These are phyloP conservation scores for Engystomops pustulosus DNA, from an alignment of 2,113 vertebrate genomes.

Conservation along the genomic window DNA sequence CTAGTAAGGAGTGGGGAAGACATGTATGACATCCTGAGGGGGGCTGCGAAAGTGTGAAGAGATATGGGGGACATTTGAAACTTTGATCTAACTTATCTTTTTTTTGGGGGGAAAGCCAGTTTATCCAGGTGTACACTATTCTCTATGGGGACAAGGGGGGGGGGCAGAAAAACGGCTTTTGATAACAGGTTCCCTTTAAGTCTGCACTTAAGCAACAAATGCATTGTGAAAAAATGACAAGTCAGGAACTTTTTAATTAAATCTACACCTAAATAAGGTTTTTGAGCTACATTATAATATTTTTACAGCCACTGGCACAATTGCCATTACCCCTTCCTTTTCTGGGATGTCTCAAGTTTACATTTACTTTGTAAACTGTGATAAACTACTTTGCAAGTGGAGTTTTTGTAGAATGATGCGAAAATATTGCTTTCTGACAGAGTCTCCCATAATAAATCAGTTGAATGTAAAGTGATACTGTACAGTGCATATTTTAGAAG, in stretches of 20 bases:
- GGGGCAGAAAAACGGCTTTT: too few relatives aligned
- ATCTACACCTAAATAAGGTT: too few relatives aligned
- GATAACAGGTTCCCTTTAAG: too few relatives aligned
- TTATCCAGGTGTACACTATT: too few relatives aligned
- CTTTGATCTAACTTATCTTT: too few relatives aligned
- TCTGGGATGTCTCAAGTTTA: background rate
- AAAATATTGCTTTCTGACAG: conserved; percentile 39
- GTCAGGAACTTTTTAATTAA: conserved; percentile 7
- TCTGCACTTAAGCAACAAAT: too few relatives aligned
- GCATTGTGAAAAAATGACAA: background rate
- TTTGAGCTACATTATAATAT: background rate
- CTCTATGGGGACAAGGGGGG: too few relatives aligned
- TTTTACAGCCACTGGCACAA: background rate
- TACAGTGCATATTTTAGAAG: conserved; percentile 39
- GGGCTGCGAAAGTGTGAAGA: too few relatives aligned
- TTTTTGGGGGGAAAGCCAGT: too few relatives aligned
- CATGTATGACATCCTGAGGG: too few relatives aligned
- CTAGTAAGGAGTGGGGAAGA: too few relatives aligned
- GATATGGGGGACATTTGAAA: too few relatives aligned
- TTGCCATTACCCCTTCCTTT: background rate
- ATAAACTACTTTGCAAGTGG: conserved; percentile 10
- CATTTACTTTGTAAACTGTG: conserved; percentile 10
- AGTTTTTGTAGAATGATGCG: conserved; percentile 25
- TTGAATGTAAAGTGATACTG: background rate
- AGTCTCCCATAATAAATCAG: conserved; percentile 42